Evolutionary conservation across 2,888 invertebrate species (phyloP), one percentile per base, ranked within the genome.

Genomic region (Balanococcus diminutus): DNA sequence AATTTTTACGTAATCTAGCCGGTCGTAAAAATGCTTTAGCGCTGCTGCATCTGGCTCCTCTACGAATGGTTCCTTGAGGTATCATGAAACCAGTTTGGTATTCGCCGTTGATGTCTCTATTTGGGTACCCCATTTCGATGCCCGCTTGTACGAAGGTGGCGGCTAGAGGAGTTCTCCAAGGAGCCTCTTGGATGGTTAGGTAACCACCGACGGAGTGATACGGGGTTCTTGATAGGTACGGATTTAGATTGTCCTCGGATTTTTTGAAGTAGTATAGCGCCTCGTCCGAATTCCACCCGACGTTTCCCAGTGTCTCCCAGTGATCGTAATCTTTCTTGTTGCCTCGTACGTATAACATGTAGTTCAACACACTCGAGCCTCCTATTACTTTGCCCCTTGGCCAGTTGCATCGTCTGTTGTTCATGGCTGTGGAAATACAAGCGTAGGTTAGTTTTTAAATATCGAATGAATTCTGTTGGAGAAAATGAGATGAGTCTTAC

Each of bases 381-480:
- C 98, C 98, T 1, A 98, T 91, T 0, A 96, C 96, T 90, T 97
- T 97, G 0, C 98, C 97, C 25, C 98, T 91, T 0, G 96, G 96
- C 96, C 96, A 96, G 90, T 96, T 96, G 90, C 96, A 96, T 39
- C 96, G 92, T 8, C 94, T 93, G 46, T 93, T 93, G 88, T 93
- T 93, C 96, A 96, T 96, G 5, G 95, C 96, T 96, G 90, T 39
- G 91, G 91, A 87, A 67, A 39, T 32, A 84, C 22, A 36, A 42
- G 72, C 25, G 22, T 4, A 8, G 8, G 36, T 36, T 36, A 36
- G 36, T 36, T 36, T 36, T 36, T 36, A 36, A 6, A 36, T 6
- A 6, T 56, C 0, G 22, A 22, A 22, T 4, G 8, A 36, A 5
- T 56, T 22, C 9, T 22, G 8, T 1, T n/a, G 46, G 46, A n/a